Base-by-base conservation (phyloP, 2,113 vertebrate species). In the Gadus chalcogrammus region DNA sequence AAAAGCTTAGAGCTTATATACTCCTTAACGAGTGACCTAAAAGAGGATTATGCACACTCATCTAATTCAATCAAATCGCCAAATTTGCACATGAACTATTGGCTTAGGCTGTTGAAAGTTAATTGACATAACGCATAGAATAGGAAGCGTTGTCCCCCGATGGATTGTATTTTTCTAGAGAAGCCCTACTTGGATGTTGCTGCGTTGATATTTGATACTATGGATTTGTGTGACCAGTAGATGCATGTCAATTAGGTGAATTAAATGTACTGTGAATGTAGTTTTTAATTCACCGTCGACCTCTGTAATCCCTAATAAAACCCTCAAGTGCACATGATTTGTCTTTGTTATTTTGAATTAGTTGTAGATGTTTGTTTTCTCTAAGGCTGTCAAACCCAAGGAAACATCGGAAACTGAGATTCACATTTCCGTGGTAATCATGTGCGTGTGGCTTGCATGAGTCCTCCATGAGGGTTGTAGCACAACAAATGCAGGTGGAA, bases 291-390 rank as follows among this genome's bases (percentile, higher is more conserved):
- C 79, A 68, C 88, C 86, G 83, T 85, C 76, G 83, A 88, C 78
- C 79, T 84, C 79, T 80, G 77, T 89, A 85, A 84, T 82, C 85
- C 89, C 87, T 82, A 92, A 92, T 91, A 92, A 87, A 48, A 88
- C 71, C 61, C 84, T 83, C 78, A 87, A 86, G 84, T 88, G 85
- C 88, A 90, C 77, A 53, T 68, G 38, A 69, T 60, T 27, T 76
- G 70, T 65, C 72, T 61, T 55, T 9, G 8, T 9, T 9, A 9
- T 48, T 48, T 48, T 48, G 2, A 48, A 9, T 48, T 48, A 11
- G 12, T 55, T 70, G 58, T 56, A 70, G 55, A 79, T 52, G 27
- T 79, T 79, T 64, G 69, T 83, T 82, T 61, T 59, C 4, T 59
- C 15, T 7, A 59, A 18, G 17, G 58, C 16, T 59, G 15, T 17